Percentiles rank a stretch among this genome's conserved stretches.
phyloP scores from a whole-genome alignment of 2,797 vertebrate species.

The Poecilia gillii region DNA sequence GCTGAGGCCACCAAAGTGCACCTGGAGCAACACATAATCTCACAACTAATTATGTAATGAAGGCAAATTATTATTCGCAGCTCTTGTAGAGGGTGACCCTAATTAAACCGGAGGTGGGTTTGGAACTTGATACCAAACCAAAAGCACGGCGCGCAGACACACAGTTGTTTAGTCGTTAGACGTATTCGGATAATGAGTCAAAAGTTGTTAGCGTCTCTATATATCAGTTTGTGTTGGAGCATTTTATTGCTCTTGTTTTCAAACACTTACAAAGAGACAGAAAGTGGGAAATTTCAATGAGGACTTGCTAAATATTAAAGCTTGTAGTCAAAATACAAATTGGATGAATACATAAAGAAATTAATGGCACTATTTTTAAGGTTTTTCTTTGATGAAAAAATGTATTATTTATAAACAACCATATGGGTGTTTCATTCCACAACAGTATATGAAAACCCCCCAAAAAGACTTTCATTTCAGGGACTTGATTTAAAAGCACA shows the following conservation, averaged over 20 bases:
- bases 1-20: slow-evolving; percentile 14
- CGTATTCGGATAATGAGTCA: background rate
- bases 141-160: slow-evolving; percentile 8
- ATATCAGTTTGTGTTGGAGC: background rate
- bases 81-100: slow-evolving; percentile 30
- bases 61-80: slow-evolving; percentile 41
- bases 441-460: background rate
- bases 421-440: background rate
- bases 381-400: background rate
- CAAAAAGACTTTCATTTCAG: background rate
- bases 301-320: background rate
- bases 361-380: background rate
- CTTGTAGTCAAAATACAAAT: background rate
- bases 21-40: slow-evolving; percentile 9
- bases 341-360: background rate
- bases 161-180: background rate
- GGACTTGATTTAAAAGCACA: background rate
- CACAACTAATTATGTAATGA: slow-evolving; percentile 37
- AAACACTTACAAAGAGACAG: background rate
- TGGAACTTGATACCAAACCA: slow-evolving; percentile 11
- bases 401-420: background rate
- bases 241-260: background rate
- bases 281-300: background rate
- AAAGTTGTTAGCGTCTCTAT: background rate
- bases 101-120: slow-evolving; percentile 44